Evolutionary conservation across 2,888 invertebrate genomes (phyloP).

Genomic region (Lepeophtheirus nordmannii): DNA sequence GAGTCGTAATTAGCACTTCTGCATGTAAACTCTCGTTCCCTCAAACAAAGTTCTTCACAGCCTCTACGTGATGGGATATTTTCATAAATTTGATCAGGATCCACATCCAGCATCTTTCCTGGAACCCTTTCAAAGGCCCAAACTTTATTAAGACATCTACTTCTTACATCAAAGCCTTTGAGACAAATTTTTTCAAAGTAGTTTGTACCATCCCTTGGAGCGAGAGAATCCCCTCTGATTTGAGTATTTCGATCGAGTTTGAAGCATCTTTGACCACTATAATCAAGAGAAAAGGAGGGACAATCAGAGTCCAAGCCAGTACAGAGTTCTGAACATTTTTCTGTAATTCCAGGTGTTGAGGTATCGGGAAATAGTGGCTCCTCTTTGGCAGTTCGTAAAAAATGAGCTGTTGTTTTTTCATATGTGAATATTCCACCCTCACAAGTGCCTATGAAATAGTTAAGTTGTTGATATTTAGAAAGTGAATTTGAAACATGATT

Average conservation of each 20-base stretch:
- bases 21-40: slow-evolving; percentile 36
- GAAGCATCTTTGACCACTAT: slow-evolving; percentile 36
- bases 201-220: slow-evolving; percentile 34
- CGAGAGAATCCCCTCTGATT: slow-evolving; percentile 33
- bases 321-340: slow-evolving; percentile 31
- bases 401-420: slow-evolving; percentile 37
- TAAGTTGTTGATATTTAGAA: slow-evolving; percentile 14
- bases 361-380: slow-evolving; percentile 33
- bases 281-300: slow-evolving; percentile 37
- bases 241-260: slow-evolving; percentile 37
- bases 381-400: slow-evolving; percentile 35
- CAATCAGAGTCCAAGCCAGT: slow-evolving; percentile 36
- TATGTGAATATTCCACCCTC: slow-evolving; percentile 37
- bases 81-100: slow-evolving; percentile 36
- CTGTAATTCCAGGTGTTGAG: slow-evolving; percentile 28
- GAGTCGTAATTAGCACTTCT: slow-evolving; percentile 41
- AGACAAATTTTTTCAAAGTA: slow-evolving; percentile 39
- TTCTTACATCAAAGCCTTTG: slow-evolving; percentile 31
- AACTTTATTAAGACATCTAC: slow-evolving; percentile 33
- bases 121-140: slow-evolving; percentile 41
- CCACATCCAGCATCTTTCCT: slow-evolving; percentile 37
- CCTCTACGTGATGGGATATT: slow-evolving; percentile 39
- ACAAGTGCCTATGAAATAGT: slow-evolving; percentile 33
- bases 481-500: neutral
- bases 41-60: slow-evolving; percentile 38